Percentiles rank a stretch among this genome's conserved stretches.
Evolutionary conservation across 2,113 vertebrate genomes (phyloP).

Genomic region (Phylloscopus whistleri): DNA sequence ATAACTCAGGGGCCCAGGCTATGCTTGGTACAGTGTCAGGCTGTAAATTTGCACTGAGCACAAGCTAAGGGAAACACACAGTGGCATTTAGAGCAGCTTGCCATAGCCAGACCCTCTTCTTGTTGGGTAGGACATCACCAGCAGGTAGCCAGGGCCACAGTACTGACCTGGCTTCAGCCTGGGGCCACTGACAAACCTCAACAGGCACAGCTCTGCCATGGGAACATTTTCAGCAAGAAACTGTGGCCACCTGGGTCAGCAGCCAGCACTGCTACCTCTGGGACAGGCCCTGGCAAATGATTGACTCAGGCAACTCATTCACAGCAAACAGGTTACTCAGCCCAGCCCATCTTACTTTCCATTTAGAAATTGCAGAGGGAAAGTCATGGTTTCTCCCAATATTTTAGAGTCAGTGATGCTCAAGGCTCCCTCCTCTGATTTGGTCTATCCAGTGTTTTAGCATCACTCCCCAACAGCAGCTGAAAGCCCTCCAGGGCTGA

Average conservation of each 20-base stretch:
- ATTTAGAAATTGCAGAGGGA: background rate
- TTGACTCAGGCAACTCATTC: background rate
- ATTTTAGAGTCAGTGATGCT: background rate
- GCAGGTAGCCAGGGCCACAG: background rate
- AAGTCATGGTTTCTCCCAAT: background rate
- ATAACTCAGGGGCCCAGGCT: background rate
- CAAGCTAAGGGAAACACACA: background rate
- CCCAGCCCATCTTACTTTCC: background rate
- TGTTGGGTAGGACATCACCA: background rate
- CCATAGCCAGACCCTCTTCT: background rate
- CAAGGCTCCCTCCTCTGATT: background rate
- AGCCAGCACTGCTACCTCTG: background rate
- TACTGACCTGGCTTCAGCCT: background rate
- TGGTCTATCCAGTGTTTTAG: background rate
- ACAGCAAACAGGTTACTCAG: background rate
- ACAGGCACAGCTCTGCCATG: background rate
- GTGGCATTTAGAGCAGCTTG: background rate
- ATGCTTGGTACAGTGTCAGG: background rate
- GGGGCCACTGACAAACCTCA: background rate
- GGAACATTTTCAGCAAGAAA: background rate
- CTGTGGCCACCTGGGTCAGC: background rate
- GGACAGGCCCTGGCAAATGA: background rate
- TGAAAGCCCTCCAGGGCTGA: background rate
- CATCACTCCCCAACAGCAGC: background rate
- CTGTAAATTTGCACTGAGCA: accelerated